Conservation (phyloP, 2,888 invertebrate species). For the Smittia aterrima region DNA sequence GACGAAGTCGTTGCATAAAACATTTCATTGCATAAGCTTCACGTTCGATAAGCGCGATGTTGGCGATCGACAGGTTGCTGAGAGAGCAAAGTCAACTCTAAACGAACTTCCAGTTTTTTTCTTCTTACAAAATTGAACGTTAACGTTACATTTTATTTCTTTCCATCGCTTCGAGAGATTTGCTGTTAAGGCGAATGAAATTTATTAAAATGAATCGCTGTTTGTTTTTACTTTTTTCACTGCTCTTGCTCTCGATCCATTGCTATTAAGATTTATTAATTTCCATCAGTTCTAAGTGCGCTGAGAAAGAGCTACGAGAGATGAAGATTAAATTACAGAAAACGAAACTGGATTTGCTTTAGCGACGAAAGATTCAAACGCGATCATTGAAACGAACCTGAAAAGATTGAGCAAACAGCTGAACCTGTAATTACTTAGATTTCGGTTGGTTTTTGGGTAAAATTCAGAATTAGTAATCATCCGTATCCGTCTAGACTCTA, state of each 20-base stretch:
- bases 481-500: not conserved
- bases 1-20: not conserved
- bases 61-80: conserved; percentile 5
- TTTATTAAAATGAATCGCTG: not conserved
- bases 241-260: not conserved
- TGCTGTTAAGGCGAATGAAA: not conserved
- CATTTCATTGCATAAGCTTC: conserved; percentile 10
- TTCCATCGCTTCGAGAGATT: not conserved
- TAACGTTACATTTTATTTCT: conserved; percentile 16
- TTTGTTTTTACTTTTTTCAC: conserved; percentile 5
- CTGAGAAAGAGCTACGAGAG: not conserved
- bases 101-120: not conserved
- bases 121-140: not conserved
- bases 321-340: conserved; percentile 9
- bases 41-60: conserved; percentile 4
- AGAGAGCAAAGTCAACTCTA: not conserved
- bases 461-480: not conserved
- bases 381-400: not conserved
- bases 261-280: not conserved
- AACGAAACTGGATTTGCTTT: not conserved
- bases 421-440: not conserved
- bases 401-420: not conserved
- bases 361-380: not conserved
- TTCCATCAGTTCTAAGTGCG: not conserved
- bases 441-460: not conserved